Conservation (phyloP, 2,888 invertebrate genomes). For the Morpho achilles region DNA sequence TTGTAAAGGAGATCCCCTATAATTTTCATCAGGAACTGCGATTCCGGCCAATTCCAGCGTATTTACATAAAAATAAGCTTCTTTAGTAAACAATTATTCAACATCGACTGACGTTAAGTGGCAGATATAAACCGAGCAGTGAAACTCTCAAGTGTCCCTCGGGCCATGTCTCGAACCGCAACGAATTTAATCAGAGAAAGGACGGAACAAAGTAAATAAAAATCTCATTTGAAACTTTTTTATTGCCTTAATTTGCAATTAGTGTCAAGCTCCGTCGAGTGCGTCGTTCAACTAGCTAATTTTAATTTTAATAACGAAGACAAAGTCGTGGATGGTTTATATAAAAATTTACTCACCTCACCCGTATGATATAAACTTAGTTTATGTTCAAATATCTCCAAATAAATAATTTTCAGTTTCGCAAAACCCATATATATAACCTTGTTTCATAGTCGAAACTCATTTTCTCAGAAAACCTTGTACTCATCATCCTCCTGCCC, state of each 20-base stretch:
- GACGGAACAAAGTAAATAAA: slow-evolving; percentile 24
- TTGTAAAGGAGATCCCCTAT: too few species aligned
- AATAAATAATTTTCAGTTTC: too few species aligned
- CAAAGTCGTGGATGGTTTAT: too few species aligned
- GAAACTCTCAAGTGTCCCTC: slow-evolving; percentile 15
- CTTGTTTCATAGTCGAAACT: too few species aligned
- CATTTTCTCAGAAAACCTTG: too few species aligned
- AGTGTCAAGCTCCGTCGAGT: slow-evolving; percentile 19
- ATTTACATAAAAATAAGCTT: background rate
- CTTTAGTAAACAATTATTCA: slow-evolving; percentile 6
- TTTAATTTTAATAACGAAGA: background rate
- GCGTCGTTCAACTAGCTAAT: background rate
- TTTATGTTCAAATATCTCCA: too few species aligned
- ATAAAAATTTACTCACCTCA: too few species aligned
- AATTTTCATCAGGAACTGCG: too few species aligned
- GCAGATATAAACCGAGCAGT: slow-evolving; percentile 15
- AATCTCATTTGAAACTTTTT: slow-evolving; percentile 25
- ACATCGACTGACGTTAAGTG: slow-evolving; percentile 19
- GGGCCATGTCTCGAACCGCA: slow-evolving; percentile 8
- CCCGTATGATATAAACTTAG: too few species aligned
- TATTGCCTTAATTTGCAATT: slow-evolving; percentile 26
- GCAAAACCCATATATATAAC: too few species aligned
- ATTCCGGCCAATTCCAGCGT: too few species aligned
- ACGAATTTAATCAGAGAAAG: slow-evolving; percentile 23
- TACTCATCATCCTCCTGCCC: too few species aligned